Evolutionary conservation across 2,113 vertebrate species (phyloP).

Genomic region (Phodopus roborovskii): DNA sequence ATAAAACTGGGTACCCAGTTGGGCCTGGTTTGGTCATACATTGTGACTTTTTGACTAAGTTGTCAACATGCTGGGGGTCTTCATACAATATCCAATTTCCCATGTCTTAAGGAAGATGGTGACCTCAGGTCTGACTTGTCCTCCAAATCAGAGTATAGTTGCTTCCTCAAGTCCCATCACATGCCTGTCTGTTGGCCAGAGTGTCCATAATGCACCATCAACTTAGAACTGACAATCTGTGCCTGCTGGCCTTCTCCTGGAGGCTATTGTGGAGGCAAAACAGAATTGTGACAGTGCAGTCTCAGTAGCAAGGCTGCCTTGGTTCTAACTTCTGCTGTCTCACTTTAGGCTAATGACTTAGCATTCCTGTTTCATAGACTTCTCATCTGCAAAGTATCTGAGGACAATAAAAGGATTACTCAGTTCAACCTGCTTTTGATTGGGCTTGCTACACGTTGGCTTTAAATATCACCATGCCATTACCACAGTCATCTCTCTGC

Average conservation of each 20-base stretch:
- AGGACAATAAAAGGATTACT: background rate
- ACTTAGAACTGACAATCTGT: background rate
- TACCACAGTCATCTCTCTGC: background rate
- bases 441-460: no score
- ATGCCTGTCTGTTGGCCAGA: background rate
- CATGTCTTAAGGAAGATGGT: background rate
- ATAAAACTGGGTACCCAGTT: background rate
- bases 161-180: background rate
- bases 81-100: background rate
- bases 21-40: background rate
- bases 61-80: background rate
- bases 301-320: background rate
- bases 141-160: background rate
- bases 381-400: background rate
- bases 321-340: background rate
- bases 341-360: background rate
- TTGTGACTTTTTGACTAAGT: background rate
- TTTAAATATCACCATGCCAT: background rate
- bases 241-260: background rate
- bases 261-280: no score
- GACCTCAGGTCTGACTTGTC: background rate
- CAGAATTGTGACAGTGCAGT: background rate
- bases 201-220: background rate
- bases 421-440: background rate
- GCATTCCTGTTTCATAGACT: background rate